Evolutionary conservation across 2,113 vertebrate species (phyloP).

Genomic region (Sitta europaea): DNA sequence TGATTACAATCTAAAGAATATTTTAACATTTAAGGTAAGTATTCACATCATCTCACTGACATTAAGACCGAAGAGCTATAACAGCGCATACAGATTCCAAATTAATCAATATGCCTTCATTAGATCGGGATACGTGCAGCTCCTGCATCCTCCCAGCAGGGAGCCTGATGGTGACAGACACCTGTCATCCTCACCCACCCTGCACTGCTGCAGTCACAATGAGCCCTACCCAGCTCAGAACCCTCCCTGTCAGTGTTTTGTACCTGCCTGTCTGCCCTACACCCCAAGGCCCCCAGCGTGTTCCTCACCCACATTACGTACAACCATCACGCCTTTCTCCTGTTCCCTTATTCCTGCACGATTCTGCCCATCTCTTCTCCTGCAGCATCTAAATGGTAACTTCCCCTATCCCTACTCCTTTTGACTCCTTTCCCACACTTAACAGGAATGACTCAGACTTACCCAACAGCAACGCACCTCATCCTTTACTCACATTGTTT

Average conservation of each 20-base stretch:
- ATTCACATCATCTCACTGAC: constrained; percentile 48
- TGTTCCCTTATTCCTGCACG: fast-evolving
- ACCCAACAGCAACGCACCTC: neutral
- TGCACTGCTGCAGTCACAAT: fast-evolving
- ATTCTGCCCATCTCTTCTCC: neutral
- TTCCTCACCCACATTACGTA: neutral
- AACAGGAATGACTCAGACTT: neutral
- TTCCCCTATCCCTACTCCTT: neutral
- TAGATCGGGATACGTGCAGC: neutral
- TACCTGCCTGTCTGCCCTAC: neutral
- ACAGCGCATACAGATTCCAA: constrained; percentile 27
- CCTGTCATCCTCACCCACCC: neutral
- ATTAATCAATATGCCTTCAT: constrained; percentile 64
- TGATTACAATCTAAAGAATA: constrained; percentile 66
- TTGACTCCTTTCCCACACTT: neutral
- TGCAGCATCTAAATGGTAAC: neutral
- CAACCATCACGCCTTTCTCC: neutral
- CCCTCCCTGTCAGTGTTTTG: neutral
- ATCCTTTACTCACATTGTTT: neutral
- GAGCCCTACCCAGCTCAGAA: neutral
- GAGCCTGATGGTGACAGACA: neutral
- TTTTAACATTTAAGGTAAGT: constrained; percentile 69
- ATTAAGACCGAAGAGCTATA: constrained; percentile 56
- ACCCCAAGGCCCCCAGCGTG: fast-evolving
- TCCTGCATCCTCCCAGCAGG: neutral